phyloP scores from a whole-genome alignment of 2,113 vertebrate species.

The Origma solitaria region DNA sequence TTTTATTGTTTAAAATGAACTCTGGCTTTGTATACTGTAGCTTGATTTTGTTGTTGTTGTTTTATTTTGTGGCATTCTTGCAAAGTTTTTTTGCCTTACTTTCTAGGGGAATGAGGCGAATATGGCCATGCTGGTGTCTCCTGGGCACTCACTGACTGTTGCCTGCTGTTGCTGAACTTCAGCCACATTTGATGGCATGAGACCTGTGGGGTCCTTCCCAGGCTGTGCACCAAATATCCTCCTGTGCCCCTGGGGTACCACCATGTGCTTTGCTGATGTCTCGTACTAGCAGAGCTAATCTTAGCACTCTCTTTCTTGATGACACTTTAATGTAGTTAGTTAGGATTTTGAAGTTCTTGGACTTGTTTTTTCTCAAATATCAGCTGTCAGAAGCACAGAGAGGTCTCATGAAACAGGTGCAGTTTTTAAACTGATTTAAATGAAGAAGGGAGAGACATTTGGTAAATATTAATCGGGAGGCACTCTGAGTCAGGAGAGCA shows the following conservation, averaged over 20 bases:
- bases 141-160: background rate
- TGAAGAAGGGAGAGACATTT: slow-evolving; percentile 9
- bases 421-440: slow-evolving; percentile 24
- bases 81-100: background rate
- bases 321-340: background rate
- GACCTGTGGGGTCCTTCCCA: background rate
- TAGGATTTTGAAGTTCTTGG: background rate
- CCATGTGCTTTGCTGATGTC: background rate
- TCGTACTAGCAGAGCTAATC: background rate
- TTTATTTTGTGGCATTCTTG: background rate
- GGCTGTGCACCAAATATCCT: fast-evolving
- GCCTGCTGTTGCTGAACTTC: background rate
- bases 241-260: background rate
- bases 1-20: background rate
- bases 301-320: background rate
- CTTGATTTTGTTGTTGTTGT: background rate
- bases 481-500: background rate
- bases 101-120: background rate
- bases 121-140: background rate
- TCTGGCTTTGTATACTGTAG: background rate
- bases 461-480: slow-evolving; percentile 35
- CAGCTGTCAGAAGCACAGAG: background rate
- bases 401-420: slow-evolving; percentile 35
- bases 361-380: background rate
- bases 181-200: background rate